Evolutionary conservation across 2,113 vertebrate genomes (phyloP).

Genomic region (Clupea harengus): DNA sequence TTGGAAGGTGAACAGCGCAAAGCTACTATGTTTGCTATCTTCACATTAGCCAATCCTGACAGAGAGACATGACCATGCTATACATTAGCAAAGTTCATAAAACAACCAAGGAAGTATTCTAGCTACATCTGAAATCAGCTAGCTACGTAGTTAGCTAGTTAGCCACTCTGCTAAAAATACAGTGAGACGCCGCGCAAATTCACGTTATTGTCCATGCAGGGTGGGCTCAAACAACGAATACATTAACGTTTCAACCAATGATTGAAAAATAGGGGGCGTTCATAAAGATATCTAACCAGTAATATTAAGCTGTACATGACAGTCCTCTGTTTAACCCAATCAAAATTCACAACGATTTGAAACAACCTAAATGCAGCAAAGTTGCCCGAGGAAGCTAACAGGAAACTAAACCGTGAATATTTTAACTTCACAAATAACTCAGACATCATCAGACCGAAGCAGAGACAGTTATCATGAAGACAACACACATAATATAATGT

Average conservation of each 20-base stretch:
- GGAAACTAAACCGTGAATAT: too few species aligned
- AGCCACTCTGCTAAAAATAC: slow-evolving; percentile 48
- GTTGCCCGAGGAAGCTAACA: background rate
- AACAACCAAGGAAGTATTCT: background rate
- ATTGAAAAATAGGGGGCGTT: background rate
- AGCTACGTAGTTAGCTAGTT: slow-evolving; percentile 36
- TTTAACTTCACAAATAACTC: too few species aligned
- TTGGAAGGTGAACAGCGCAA: slow-evolving; percentile 44
- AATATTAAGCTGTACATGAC: background rate
- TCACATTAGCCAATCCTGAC: slow-evolving; percentile 6
- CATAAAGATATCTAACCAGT: slow-evolving; percentile 26
- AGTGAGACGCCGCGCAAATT: slow-evolving; percentile 21
- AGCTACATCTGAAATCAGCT: slow-evolving; percentile 17
- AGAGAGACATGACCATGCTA: slow-evolving; percentile 24
- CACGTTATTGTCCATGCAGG: slow-evolving; percentile 9
- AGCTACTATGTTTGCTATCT: slow-evolving; percentile 25
- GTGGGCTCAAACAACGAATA: background rate
- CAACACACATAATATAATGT: too few species aligned
- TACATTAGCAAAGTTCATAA: slow-evolving; percentile 25
- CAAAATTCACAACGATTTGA: background rate
- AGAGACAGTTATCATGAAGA: too few species aligned
- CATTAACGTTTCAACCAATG: background rate
- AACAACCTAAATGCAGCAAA: slow-evolving; percentile 4
- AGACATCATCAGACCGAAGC: too few species aligned
- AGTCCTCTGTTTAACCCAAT: slow-evolving; percentile 17